Evolutionary conservation across 2,797 vertebrate species (phyloP).

Genomic region (Babyrousa celebensis): DNA sequence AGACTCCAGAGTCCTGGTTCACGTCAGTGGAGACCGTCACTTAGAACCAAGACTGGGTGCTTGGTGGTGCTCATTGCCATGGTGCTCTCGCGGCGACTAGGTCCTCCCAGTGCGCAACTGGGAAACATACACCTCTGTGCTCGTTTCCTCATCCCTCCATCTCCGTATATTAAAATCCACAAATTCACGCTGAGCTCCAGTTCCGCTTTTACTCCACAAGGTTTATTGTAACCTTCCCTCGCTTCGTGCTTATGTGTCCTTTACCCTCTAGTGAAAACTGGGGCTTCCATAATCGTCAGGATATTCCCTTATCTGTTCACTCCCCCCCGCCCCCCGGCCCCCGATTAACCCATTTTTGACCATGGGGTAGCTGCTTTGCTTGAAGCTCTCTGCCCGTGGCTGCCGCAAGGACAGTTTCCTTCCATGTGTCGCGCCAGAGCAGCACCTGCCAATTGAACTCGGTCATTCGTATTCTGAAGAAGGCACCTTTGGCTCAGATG

Average conservation of each 20-base stretch:
- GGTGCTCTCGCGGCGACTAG: accelerated
- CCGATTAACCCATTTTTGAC: background rate
- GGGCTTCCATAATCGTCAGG: background rate
- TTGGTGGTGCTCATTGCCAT: background rate
- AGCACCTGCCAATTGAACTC: background rate
- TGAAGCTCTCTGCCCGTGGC: background rate
- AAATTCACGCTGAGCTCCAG: background rate
- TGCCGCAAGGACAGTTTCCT: background rate
- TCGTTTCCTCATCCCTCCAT: background rate
- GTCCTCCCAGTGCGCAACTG: background rate
- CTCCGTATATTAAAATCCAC: background rate
- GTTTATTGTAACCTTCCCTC: background rate
- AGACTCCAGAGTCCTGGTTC: background rate
- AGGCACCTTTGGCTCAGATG: background rate
- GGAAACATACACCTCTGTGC: accelerated
- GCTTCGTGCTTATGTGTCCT: background rate
- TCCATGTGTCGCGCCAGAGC: accelerated
- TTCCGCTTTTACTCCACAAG: background rate
- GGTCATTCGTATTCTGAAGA: background rate
- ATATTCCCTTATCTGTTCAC: background rate
- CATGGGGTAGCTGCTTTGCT: background rate
- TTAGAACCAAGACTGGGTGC: background rate
- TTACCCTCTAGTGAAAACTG: background rate
- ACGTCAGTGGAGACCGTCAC: background rate
- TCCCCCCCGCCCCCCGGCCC: too few relatives aligned